Conservation (phyloP, 2,113 vertebrate genomes). For the Corythornis cristatus region DNA sequence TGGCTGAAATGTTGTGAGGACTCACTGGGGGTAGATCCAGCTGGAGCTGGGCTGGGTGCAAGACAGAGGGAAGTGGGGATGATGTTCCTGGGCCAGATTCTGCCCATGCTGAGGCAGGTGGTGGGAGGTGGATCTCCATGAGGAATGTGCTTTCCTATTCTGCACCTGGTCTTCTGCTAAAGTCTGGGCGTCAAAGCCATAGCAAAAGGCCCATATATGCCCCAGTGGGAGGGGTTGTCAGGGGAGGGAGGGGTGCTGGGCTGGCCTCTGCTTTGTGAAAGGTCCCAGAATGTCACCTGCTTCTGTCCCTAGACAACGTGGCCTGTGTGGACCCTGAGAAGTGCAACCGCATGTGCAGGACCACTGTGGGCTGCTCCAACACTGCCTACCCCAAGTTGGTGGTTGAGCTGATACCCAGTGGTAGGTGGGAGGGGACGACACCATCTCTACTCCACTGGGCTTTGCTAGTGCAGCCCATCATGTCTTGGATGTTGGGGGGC, state of each 20-base stretch:
- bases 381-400: conserved; percentile 90
- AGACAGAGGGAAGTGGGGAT: neutral
- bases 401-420: conserved; percentile 88
- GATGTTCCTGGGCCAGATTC: neutral
- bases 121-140: neutral
- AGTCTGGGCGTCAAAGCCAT: accelerated
- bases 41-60: accelerated
- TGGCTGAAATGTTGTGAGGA: neutral
- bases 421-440: conserved; percentile 66
- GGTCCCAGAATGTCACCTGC: accelerated
- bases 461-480: neutral
- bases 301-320: conserved; percentile 78
- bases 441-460: accelerated
- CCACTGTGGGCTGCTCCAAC: conserved; percentile 90
- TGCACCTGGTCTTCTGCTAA: accelerated
- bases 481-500: accelerated
- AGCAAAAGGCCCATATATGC: neutral
- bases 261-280: accelerated
- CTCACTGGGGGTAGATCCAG: accelerated
- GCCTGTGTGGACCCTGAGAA: conserved; percentile 89
- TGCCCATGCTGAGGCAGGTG: neutral
- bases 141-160: neutral
- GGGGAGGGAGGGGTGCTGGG: neutral
- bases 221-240: accelerated
- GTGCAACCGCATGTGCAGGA: conserved; percentile 81